Base-by-base conservation (phyloP, 2,797 vertebrate genomes). In the Oreortyx pictus region DNA sequence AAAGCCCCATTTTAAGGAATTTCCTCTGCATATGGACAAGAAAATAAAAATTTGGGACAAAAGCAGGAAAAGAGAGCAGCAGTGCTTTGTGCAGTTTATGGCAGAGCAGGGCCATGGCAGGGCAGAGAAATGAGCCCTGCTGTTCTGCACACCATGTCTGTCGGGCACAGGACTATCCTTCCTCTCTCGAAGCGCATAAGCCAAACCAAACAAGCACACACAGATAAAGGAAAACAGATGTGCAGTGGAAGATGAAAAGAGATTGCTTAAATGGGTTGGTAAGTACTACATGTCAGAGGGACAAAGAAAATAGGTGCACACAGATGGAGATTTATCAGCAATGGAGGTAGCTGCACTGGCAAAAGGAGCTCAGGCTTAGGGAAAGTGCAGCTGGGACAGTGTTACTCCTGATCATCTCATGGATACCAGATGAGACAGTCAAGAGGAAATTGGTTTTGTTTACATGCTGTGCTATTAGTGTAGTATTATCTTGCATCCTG, bases 271-370 rank as follows among this genome's bases (percentile, higher is more conserved):
- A 39, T 65, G 71, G 65, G 7, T 41, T 16, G 39, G 18, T 2
- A 25, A 50, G 65, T 5, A 2, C 27, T 18, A 22, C 5, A 0
- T 1, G 68, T 43, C 47, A 60, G 80, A 23, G 61, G 54, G 62
- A 56, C 61, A 46, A 27, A 35, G 68, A 67, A 90, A 39, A 66
- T 12, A 37, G 0, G 0, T 25, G 27, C 6, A 23, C n/a, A 14
- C 14, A 50, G 50, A 20, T 9, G 46, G 67, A 52, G 31, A 52
- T 71, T 47, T 41, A n/a, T 60, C 64, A n/a, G 78, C 54, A 8
- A 0, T 2, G 1, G 31, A 27, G 20, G 49, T 8, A 65, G 50
- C 70, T 61, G 18, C 24, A 0, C 25, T 66, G 43, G 39, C 2
- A 15, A 41, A 52, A 52, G 78, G 44, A 84, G 54, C 76, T 43